Percentiles rank a stretch among this genome's conserved stretches.
These are phyloP conservation scores for Noctua janthe DNA, from an alignment of 2,888 invertebrate genomes.

Conservation along the genomic window DNA sequence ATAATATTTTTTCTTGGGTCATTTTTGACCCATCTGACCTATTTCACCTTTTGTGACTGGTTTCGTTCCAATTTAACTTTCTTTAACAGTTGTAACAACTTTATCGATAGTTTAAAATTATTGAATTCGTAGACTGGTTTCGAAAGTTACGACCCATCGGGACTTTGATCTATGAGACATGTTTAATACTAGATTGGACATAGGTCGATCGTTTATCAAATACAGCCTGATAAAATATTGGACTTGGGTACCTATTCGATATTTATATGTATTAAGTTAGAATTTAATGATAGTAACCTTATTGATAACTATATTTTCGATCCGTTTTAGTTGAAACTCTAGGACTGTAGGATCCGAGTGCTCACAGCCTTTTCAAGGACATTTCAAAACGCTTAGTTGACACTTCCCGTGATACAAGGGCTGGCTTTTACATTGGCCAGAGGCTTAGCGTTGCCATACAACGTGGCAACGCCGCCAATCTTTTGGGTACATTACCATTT, in stretches of 20 bases:
- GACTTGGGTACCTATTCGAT: not conserved
- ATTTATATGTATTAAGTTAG: not conserved
- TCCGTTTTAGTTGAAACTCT: too few species aligned
- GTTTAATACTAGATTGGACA: not conserved
- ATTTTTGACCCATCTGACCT: conserved; percentile 8
- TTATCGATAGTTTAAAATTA: conserved; percentile 45
- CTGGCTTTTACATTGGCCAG: too few species aligned
- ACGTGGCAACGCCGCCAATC: too few species aligned
- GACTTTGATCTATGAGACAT: conserved; percentile 1
- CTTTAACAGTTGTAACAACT: conserved; percentile 42
- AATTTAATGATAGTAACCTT: not conserved
- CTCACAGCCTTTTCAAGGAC: too few species aligned
- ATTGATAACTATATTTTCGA: too few species aligned
- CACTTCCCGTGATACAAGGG: too few species aligned
- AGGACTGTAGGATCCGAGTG: too few species aligned
- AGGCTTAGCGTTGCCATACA: too few species aligned
- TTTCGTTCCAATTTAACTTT: conserved; percentile 53
- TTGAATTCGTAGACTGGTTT: conserved; percentile 20
- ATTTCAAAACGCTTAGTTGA: too few species aligned
- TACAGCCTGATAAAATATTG: too few species aligned
- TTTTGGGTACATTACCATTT: too few species aligned
- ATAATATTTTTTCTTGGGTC: conserved; percentile 14
- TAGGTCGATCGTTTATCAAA: not conserved
- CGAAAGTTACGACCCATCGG: not conserved
- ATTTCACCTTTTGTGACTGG: conserved; percentile 17